A percentile compares a stretch with the other conserved stretches of the same genome.
These are phyloP conservation scores for Cerastis rubricosa DNA, from an alignment of 2,888 invertebrate genomes.

Conservation along the genomic window DNA sequence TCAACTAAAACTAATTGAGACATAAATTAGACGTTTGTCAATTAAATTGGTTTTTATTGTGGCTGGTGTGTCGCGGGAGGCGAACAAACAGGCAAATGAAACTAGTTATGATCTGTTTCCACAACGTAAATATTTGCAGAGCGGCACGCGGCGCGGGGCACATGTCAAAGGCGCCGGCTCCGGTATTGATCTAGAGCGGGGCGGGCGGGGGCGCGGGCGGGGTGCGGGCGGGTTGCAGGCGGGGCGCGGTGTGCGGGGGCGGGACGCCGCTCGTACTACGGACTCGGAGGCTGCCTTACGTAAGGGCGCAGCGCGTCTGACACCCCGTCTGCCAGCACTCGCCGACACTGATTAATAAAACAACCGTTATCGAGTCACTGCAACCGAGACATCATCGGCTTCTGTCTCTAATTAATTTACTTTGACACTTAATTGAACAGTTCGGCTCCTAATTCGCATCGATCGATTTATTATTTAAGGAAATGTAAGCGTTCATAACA, in stretches of 20 bases:
- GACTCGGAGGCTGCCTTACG: constrained; percentile 81
- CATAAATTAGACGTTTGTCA: constrained; percentile 69
- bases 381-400: constrained; percentile 80
- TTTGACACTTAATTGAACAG: constrained; percentile 51
- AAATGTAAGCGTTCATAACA: constrained; percentile 44
- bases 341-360: constrained; percentile 87
- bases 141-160: constrained; percentile 87
- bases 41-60: constrained; percentile 75
- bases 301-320: constrained; percentile 88
- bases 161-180: constrained; percentile 90
- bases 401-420: constrained; percentile 80
- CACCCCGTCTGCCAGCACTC: constrained; percentile 84
- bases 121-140: constrained; percentile 90
- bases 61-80: constrained; percentile 55
- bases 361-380: constrained; percentile 81
- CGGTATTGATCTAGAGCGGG: constrained; percentile 89
- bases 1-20: constrained; percentile 56
- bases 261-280: constrained; percentile 79
- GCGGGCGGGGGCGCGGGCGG: constrained; percentile 47
- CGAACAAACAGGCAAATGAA: constrained; percentile 82
- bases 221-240: constrained; percentile 23
- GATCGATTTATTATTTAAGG: constrained; percentile 48
- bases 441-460: constrained; percentile 24
- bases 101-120: constrained; percentile 89
- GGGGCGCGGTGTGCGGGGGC: constrained; percentile 50